A percentile compares a stretch with the other conserved stretches of the same genome.
Conservation (phyloP, 2,888 invertebrate species). For the Cistogaster globosa region DNA sequence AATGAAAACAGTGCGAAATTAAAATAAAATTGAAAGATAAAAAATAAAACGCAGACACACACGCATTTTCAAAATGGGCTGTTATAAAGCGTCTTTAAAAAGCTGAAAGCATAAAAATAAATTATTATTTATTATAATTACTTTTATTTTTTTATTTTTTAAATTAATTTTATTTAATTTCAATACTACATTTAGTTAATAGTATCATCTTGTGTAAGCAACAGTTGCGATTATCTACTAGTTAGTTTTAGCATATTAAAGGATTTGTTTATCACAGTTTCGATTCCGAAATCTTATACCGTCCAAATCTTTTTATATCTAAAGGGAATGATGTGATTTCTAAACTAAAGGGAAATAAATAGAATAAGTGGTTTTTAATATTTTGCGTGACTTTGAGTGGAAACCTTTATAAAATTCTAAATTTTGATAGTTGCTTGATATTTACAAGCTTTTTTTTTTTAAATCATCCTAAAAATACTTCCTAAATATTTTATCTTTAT, state of each 20-base stretch:
- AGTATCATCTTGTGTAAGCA: background rate
- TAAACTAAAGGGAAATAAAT: background rate
- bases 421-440: no score
- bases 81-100: conserved; percentile 45
- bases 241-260: background rate
- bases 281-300: background rate
- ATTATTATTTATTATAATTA: conserved; percentile 14
- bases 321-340: background rate
- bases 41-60: conserved; percentile 38
- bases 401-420: no score
- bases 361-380: no score
- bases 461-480: no score
- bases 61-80: conserved; percentile 36
- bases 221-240: background rate
- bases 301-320: no score
- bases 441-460: no score
- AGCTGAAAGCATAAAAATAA: conserved; percentile 63
- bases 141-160: background rate
- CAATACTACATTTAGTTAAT: background rate
- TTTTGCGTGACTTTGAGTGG: no score
- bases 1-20: conserved; percentile 47
- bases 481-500: no score
- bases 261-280: background rate
- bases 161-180: background rate
- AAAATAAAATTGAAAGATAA: conserved; percentile 22